Evolutionary conservation across 2,888 invertebrate genomes (phyloP).

Genomic region (Tenodera sinensis): DNA sequence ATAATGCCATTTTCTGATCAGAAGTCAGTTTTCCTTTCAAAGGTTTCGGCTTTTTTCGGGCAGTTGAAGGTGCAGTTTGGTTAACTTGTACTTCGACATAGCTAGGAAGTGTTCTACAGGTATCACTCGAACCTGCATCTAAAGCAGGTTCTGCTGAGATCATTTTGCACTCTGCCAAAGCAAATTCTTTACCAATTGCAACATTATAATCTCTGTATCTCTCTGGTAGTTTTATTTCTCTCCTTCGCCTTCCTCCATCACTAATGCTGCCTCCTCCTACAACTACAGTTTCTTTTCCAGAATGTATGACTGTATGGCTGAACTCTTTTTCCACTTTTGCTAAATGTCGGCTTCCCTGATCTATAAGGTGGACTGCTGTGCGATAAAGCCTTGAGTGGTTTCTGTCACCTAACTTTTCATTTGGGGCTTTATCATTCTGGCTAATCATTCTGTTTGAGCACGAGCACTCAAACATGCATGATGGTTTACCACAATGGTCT

Average conservation of each 20-base stretch:
- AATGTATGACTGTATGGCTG: slow-evolving; percentile 65
- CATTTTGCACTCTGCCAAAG: slow-evolving; percentile 20
- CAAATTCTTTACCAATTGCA: slow-evolving; percentile 35
- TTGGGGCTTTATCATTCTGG: slow-evolving; percentile 37
- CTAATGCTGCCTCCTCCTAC: slow-evolving; percentile 56
- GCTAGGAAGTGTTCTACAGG: not conserved
- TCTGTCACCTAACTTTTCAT: not conserved
- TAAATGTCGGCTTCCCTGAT: slow-evolving; percentile 52
- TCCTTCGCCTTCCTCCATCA: slow-evolving; percentile 49
- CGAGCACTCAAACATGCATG: slow-evolving; percentile 59
- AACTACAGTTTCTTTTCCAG: slow-evolving; percentile 61
- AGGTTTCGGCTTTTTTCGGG: not conserved
- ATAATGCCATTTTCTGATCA: not conserved
- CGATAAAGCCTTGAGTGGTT: slow-evolving; percentile 24
- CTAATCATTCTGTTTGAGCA: slow-evolving; percentile 40
- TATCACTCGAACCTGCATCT: not conserved
- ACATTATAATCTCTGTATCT: slow-evolving; percentile 56
- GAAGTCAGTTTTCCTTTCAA: not conserved
- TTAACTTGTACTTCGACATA: not conserved
- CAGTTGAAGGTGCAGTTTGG: not conserved
- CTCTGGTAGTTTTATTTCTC: slow-evolving; percentile 58
- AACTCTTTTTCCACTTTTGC: slow-evolving; percentile 69
- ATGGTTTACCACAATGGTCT: slow-evolving; percentile 59
- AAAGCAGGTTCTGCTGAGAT: not conserved
- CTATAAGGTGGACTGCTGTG: slow-evolving; percentile 48